These are phyloP conservation scores for Agrilus mali DNA, from an alignment of 2,888 invertebrate genomes.

Conservation along the genomic window DNA sequence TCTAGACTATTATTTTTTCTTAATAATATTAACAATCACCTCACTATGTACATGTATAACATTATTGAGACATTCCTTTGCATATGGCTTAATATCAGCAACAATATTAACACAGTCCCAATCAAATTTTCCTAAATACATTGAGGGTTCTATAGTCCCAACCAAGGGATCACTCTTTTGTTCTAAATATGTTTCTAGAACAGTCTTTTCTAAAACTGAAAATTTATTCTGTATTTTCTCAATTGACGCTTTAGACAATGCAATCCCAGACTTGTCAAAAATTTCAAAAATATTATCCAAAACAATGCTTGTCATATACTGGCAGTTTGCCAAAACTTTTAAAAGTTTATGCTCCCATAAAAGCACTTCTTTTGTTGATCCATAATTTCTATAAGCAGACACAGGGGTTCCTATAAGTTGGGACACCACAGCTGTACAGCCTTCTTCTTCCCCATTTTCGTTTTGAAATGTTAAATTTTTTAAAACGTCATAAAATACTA, in stretches of 20 bases:
- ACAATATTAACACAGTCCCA: constrained; percentile 69
- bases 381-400: constrained; percentile 19
- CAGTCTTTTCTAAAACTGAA: constrained; percentile 43
- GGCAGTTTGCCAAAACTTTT: constrained; percentile 79
- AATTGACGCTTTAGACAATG: constrained; percentile 58
- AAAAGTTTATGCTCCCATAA: constrained; percentile 72
- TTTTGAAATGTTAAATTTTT: constrained; percentile 59
- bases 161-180: constrained; percentile 89
- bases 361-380: constrained; percentile 28
- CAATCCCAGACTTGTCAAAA: constrained; percentile 60
- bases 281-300: constrained; percentile 57
- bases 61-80: constrained; percentile 77
- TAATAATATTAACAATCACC: constrained; percentile 30
- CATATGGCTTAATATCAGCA: constrained; percentile 72
- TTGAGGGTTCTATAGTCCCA: constrained; percentile 91
- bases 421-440: constrained; percentile 42
- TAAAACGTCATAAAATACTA: constrained; percentile 53
- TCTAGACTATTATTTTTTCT: not conserved
- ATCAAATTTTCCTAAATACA: constrained; percentile 84
- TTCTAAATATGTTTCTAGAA: constrained; percentile 74
- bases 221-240: constrained; percentile 53
- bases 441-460: constrained; percentile 46
- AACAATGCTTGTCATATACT: constrained; percentile 64
- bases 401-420: constrained; percentile 52
- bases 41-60: constrained; percentile 67